Evolutionary conservation across 2,888 invertebrate species (phyloP).

Genomic region (Stenichneumon culpator): DNA sequence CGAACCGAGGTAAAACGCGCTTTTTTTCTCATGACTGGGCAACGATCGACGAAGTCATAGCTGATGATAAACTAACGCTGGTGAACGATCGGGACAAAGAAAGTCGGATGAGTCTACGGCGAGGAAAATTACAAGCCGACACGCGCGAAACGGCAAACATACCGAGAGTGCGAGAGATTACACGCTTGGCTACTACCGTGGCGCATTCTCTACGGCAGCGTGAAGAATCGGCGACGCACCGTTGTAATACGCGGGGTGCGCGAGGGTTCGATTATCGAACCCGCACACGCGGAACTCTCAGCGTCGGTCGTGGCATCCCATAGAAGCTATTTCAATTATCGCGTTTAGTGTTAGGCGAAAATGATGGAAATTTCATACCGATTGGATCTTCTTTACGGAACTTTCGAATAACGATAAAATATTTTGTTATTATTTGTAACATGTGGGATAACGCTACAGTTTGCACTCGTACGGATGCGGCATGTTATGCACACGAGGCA

Average conservation of each 20-base stretch:
- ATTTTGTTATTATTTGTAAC: conserved; percentile 1
- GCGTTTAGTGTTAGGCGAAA: conserved; percentile 42
- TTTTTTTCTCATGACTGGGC: neutral
- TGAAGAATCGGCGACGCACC: conserved; percentile 66
- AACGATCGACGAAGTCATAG: neutral
- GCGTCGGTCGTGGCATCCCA: conserved; percentile 24
- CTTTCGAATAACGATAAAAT: conserved; percentile 31
- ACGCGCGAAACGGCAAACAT: conserved; percentile 70
- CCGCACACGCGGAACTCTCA: conserved; percentile 57
- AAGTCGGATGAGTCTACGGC: conserved; percentile 36
- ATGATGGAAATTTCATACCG: conserved; percentile 58
- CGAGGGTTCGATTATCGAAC: conserved; percentile 64
- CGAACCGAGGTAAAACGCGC: neutral
- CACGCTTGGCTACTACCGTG: conserved; percentile 66
- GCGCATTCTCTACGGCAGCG: conserved; percentile 66
- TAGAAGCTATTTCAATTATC: conserved; percentile 47
- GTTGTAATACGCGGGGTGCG: conserved; percentile 59
- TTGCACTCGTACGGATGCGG: conserved; percentile 15
- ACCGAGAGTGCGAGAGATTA: conserved; percentile 65
- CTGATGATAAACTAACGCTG: conserved; percentile 18
- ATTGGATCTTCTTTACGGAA: conserved; percentile 58
- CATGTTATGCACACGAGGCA: conserved; percentile 37
- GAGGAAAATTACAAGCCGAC: conserved; percentile 69
- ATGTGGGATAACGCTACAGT: conserved; percentile 6
- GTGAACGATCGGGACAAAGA: conserved; percentile 15